Evolutionary conservation across 2,888 invertebrate species (phyloP).

Genomic region (Podabrus alpinus): DNA sequence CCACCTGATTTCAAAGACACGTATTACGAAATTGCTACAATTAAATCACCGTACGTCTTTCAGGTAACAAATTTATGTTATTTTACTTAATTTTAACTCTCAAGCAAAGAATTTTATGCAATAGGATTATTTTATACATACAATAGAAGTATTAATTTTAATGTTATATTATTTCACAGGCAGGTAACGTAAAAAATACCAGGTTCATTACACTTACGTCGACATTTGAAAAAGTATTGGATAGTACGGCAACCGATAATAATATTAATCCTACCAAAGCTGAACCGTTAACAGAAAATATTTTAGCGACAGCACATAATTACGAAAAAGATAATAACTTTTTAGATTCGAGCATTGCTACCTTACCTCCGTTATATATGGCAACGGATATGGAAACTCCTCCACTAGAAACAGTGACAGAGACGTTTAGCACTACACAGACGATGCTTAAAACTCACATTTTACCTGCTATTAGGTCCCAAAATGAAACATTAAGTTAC

Average conservation of each 20-base stretch:
- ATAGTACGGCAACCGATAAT: conserved; percentile 61
- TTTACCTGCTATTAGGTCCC: conserved; percentile 77
- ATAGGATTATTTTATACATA: not conserved
- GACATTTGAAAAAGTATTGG: conserved; percentile 79
- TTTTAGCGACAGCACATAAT: conserved; percentile 75
- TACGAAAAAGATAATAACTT: conserved; percentile 71
- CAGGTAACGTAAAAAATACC: conserved; percentile 84
- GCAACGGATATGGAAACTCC: conserved; percentile 81
- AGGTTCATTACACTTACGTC: conserved; percentile 87
- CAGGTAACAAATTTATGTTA: conserved; percentile 64
- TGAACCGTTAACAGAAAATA: conserved; percentile 86
- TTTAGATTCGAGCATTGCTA: conserved; percentile 79
- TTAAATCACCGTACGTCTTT: conserved; percentile 87
- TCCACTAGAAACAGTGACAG: conserved; percentile 84
- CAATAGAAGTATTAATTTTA: not conserved
- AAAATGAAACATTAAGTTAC: conserved; percentile 73
- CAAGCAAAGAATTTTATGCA: not conserved
- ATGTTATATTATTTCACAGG: conserved; percentile 59
- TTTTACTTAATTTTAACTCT: not conserved
- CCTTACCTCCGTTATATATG: conserved; percentile 78
- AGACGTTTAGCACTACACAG: conserved; percentile 91
- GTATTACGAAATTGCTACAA: conserved; percentile 88
- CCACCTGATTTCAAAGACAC: conserved; percentile 83
- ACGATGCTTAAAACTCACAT: conserved; percentile 87
- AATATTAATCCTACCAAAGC: conserved; percentile 63